Conservation (phyloP, 2,113 vertebrate genomes). For the Triplophysa tibetana region DNA sequence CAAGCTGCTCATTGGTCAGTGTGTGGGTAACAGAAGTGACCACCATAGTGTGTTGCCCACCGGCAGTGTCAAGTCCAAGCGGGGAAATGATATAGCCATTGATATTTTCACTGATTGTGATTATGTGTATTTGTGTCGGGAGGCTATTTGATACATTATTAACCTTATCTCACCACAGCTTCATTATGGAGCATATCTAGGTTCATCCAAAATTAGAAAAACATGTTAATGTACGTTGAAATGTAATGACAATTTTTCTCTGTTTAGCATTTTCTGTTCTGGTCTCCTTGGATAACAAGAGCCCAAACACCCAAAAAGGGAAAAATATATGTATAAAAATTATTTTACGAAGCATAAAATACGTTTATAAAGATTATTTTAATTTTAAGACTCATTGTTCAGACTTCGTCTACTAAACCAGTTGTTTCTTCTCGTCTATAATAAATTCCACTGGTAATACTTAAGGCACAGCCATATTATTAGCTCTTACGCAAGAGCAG, state of each 20-base stretch:
- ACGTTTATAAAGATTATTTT: no score
- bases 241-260: no score
- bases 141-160: not conserved
- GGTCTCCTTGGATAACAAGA: not conserved
- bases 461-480: no score
- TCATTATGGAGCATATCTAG: not conserved
- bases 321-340: not conserved
- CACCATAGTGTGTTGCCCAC: not conserved
- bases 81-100: not conserved
- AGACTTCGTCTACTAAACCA: no score
- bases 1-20: constrained; percentile 18
- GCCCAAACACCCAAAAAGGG: not conserved
- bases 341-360: no score
- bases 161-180: not conserved
- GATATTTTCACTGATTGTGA: not conserved
- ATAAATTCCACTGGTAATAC: no score
- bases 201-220: not conserved
- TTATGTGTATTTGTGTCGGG: not conserved
- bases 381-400: no score
- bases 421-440: no score
- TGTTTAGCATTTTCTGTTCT: not conserved
- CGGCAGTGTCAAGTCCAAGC: not conserved
- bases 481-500: no score
- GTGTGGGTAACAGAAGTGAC: not conserved
- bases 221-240: not conserved